Evolutionary conservation across 1,140 invertebrate genomes (phyloP).

Genomic region (Drosophila pruinosa): DNA sequence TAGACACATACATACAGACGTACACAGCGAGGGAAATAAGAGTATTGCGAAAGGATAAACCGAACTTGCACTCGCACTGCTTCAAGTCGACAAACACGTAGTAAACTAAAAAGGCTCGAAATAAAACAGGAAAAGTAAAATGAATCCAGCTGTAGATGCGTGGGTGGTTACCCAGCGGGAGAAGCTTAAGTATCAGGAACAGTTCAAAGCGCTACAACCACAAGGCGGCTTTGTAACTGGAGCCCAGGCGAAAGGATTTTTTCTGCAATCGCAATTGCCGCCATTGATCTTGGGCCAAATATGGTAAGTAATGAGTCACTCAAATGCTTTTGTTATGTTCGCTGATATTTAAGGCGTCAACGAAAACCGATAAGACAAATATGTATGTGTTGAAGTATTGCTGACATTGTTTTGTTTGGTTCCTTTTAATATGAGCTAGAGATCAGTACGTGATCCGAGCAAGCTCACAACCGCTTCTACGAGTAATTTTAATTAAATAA

Average conservation of each 20-base stretch:
- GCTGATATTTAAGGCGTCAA: slow-evolving; percentile 22
- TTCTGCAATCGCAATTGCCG: slow-evolving; percentile 95
- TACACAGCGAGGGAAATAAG: not conserved
- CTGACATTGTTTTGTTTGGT: slow-evolving; percentile 22
- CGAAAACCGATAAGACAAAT: slow-evolving; percentile 6
- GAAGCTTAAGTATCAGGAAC: slow-evolving; percentile 93
- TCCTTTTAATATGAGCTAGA: slow-evolving; percentile 12
- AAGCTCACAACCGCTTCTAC: not conserved
- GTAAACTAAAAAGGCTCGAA: not conserved
- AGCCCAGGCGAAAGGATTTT: slow-evolving; percentile 96
- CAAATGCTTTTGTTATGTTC: not conserved
- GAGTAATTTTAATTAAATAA: slow-evolving; percentile 10
- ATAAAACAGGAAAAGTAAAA: slow-evolving; percentile 23
- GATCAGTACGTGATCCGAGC: not conserved
- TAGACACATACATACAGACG: not conserved
- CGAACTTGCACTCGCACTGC: slow-evolving; percentile 12
- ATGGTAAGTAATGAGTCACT: slow-evolving; percentile 90
- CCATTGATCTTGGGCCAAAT: slow-evolving; percentile 95
- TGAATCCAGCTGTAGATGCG: slow-evolving; percentile 87
- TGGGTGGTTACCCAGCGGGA: slow-evolving; percentile 95
- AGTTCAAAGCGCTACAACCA: slow-evolving; percentile 94
- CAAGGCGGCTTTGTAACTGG: slow-evolving; percentile 94
- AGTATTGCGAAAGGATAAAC: slow-evolving; percentile 25
- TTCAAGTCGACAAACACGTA: slow-evolving; percentile 15
- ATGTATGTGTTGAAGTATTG: slow-evolving; percentile 4